Evolutionary conservation across 2,113 vertebrate genomes (phyloP).

Genomic region (Odontophorus gujanensis): DNA sequence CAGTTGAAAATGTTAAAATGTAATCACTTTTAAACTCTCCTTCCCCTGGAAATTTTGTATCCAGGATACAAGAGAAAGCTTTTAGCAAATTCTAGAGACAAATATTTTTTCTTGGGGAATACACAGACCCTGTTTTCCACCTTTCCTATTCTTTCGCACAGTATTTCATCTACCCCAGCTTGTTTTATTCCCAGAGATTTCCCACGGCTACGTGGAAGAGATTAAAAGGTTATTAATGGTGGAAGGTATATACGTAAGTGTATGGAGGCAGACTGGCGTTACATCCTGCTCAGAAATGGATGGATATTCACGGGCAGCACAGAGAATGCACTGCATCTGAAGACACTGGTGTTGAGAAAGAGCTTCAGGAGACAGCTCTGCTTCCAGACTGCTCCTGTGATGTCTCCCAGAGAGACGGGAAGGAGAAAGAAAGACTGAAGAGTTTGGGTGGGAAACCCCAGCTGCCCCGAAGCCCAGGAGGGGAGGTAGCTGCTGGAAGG

Average conservation of each 20-base stretch:
- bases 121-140: background rate
- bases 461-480: background rate
- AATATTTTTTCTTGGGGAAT: constrained; percentile 1
- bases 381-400: background rate
- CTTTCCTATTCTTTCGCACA: background rate
- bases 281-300: background rate
- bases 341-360: background rate
- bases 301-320: background rate
- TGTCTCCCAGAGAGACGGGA: background rate
- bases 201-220: background rate
- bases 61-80: background rate
- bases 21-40: background rate
- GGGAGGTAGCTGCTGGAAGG: background rate
- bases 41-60: background rate
- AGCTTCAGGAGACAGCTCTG: background rate
- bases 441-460: background rate
- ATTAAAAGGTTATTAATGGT: background rate
- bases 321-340: background rate
- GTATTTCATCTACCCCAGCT: background rate
- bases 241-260: background rate
- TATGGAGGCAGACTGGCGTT: background rate
- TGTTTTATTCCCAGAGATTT: background rate
- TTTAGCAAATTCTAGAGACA: background rate
- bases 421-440: background rate
- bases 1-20: background rate